Percentiles rank a stretch among this genome's conserved stretches.
Conservation (phyloP, 1,140 invertebrate species). For the Gonatopus flavifemur region DNA sequence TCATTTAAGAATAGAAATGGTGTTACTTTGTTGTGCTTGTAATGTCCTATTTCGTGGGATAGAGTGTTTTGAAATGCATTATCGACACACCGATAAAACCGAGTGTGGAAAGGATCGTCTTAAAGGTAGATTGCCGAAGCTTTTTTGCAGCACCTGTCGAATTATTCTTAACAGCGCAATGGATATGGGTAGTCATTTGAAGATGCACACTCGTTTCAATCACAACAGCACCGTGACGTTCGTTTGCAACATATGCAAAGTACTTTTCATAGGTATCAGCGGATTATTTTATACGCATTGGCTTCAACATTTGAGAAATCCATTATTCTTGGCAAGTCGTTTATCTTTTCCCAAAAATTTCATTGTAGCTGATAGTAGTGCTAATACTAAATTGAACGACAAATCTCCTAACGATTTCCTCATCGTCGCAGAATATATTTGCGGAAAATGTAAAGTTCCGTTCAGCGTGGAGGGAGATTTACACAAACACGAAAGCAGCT, state of each 20-base stretch:
- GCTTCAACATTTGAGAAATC: conserved; percentile 40
- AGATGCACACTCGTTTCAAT: conserved; percentile 28
- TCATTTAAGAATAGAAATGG: conserved; percentile 45
- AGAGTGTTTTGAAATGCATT: conserved; percentile 48
- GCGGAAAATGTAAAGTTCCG: conserved; percentile 35
- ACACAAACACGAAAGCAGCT: conserved; percentile 22
- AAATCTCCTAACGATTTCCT: conserved; percentile 35
- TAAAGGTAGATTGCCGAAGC: conserved; percentile 23
- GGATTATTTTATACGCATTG: conserved; percentile 45
- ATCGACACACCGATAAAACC: conserved; percentile 10
- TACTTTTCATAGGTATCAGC: conserved; percentile 45
- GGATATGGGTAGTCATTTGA: conserved; percentile 39
- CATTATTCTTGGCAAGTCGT: conserved; percentile 35
- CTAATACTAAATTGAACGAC: conserved; percentile 8
- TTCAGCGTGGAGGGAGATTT: conserved; percentile 30
- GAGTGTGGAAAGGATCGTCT: conserved; percentile 26
- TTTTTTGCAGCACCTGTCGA: conserved; percentile 43
- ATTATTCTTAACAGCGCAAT: conserved; percentile 25
- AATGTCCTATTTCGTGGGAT: conserved; percentile 36
- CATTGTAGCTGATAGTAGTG: conserved; percentile 13
- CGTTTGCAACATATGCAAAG: conserved; percentile 48
- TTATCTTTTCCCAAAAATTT: conserved; percentile 41
- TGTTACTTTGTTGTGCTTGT: conserved; percentile 42
- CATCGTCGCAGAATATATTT: conserved; percentile 44
- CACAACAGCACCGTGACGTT: conserved; percentile 25